Base-by-base conservation (phyloP, 2,797 vertebrate genomes). In the Synanceia verrucosa region DNA sequence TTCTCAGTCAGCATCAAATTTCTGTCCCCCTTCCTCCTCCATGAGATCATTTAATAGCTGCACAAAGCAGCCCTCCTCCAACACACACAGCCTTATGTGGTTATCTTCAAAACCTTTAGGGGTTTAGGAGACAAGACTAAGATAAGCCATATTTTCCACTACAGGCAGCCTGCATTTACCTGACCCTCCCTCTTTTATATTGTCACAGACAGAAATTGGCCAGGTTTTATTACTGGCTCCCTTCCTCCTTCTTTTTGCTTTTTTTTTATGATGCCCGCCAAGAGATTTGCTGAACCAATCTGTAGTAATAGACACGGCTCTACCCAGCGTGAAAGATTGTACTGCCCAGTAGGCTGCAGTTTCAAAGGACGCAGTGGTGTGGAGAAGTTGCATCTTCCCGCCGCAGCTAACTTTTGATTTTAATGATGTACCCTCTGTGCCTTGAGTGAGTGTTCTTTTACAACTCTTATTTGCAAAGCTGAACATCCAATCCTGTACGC, bases 381-480 rank as follows among this genome's bases (percentile, higher is more conserved):
- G 82, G 55, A 88, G 79, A 82, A 71, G 67, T 63, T 62, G 65
- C 64, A 47, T 89, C 70, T 68, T 62, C 61, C 70, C 65, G 33
- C 65, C 44, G 9, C 70, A 55, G 46, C 69, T 57, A 58, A 73
- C 64, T 73, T 88, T 67, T 73, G 64, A 64, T 85, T 88, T 81
- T 91, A 89, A 92, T 90, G 84, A 91, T 83, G 82, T 28, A 9
- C 83, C 77, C 73, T 69, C 44, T 46, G n/a, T 34, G 70, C 65
- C 57, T 67, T 65, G 26, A 85, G 65, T 71, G 73, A 82, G 48
- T 43, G 66, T 64, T 76, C 55, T 67, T 51, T 43, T 19, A 6
- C 73, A 46, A 68, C 60, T 79, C 55, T 78, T 86, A 76, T 85
- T 73, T 82, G 66, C 37, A 59, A 69, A 70, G 57, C 77, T 43